phyloP scores from a whole-genome alignment of 1,140 invertebrate species.

The Mesaphorura yosii region DNA sequence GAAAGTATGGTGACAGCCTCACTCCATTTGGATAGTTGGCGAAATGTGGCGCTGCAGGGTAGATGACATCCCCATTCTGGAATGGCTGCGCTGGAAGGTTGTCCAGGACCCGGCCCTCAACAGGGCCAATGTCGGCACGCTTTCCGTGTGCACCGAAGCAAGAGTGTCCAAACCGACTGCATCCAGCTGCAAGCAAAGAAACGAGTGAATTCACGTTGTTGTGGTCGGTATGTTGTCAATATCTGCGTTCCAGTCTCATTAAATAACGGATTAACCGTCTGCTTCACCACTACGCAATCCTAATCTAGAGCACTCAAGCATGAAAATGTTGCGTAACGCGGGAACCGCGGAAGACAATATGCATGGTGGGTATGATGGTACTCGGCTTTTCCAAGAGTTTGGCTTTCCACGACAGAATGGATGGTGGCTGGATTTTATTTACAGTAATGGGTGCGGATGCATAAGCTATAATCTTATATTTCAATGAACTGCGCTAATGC shows the following conservation, averaged over 20 bases:
- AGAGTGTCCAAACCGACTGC: conserved; percentile 51
- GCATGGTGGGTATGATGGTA: too few species aligned
- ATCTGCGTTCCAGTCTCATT: background rate
- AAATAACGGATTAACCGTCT: background rate
- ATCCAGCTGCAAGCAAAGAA: conserved; percentile 42
- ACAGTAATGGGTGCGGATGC: too few species aligned
- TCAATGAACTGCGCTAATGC: too few species aligned
- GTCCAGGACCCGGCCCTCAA: background rate
- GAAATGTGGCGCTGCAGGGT: background rate
- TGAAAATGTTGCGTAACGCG: too few species aligned
- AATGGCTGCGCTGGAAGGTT: background rate
- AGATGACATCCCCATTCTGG: background rate
- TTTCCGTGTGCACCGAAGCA: conserved; percentile 55
- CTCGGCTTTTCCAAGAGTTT: too few species aligned
- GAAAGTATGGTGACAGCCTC: conserved; percentile 15
- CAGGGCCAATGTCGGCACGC: conserved; percentile 40
- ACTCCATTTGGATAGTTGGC: background rate
- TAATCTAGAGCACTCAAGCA: too few species aligned
- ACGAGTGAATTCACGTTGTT: background rate
- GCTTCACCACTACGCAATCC: too few species aligned
- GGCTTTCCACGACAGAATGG: too few species aligned
- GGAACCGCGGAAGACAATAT: too few species aligned
- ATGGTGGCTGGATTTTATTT: too few species aligned
- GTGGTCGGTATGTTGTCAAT: background rate
- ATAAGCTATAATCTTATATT: too few species aligned